Evolutionary conservation across 2,113 vertebrate genomes (phyloP).

Genomic region (Anarhynchus alexandrinus): DNA sequence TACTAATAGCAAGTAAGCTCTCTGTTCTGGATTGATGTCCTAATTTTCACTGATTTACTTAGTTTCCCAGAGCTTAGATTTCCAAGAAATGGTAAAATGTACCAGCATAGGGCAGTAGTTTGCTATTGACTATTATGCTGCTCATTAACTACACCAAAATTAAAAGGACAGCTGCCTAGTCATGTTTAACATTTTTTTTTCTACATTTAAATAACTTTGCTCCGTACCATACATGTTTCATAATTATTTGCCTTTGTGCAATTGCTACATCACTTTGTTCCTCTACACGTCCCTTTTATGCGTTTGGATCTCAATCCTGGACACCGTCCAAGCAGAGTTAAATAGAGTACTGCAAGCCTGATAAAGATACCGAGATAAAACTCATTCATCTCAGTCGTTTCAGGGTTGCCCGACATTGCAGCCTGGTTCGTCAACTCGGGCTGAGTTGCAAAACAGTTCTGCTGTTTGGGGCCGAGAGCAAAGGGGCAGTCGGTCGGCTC

Average conservation of each 20-base stretch:
- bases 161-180: not conserved
- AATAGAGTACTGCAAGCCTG: not conserved
- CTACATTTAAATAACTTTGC: not conserved
- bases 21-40: not conserved
- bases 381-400: not conserved
- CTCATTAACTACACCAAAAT: not conserved
- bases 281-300: not conserved
- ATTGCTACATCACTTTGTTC: not conserved
- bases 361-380: not conserved
- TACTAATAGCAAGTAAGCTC: not conserved
- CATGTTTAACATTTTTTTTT: not conserved
- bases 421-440: not conserved
- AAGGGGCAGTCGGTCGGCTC: not conserved
- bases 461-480: not conserved
- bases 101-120: not conserved
- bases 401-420: not conserved
- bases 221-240: not conserved
- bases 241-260: slow-evolving; percentile 40
- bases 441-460: not conserved
- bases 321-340: not conserved
- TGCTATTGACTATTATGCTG: not conserved
- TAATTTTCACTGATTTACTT: not conserved
- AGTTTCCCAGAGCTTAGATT: slow-evolving; percentile 1
- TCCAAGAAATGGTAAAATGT: not conserved
- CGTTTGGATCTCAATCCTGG: not conserved